Base-by-base conservation (phyloP, 2,797 vertebrate species). In the Sciurus carolinensis region DNA sequence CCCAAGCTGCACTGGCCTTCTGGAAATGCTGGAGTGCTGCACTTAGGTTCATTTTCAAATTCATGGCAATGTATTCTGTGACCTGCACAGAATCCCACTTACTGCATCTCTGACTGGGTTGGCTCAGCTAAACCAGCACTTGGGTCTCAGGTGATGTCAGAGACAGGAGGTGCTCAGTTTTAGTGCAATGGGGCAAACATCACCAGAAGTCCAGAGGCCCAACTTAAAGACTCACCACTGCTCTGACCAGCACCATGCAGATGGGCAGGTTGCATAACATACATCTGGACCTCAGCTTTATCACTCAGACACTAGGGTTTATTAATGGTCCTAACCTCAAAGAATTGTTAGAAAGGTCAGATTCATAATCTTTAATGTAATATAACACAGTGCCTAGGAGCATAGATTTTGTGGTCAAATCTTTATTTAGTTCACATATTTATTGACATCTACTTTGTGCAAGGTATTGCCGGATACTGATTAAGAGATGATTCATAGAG, bases 341-440 rank as follows among this genome's bases (percentile, higher is more conserved):
- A 87, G 47, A 75, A 54, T 80, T 42, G 44, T 47, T 67, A 64
- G 13, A 2, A 62, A 87, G 39, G 79, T 54, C n/a, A 72, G 5
- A 52, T 69, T 82, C 54, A 33, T 14, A 54, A 30, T 50, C 26
- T 47, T 7, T 54, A 62, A 69, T 66, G 28, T 79, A 66, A 79
- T 36, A 36, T 15, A 47, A 62, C 4, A 12, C 26, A 86, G n/a
- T 86, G 64, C 15, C 69, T 64, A 52, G 52, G 47, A 69, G 42
- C 17, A 67, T 3, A 75, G 59, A 83, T 93, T 81, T 62, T 76
- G 20, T 26, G 36, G 18, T 33, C 47, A 80, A 77, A 44, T 94
- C 18, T n/a, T 75, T 90, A 71, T 59, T 94, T 72, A 76, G 42
- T 47, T 50, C n/a, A 81, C 7, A 88, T 79, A 84, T 71, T 96